Evolutionary conservation across 2,113 vertebrate genomes (phyloP).

Genomic region (Fregetta grallaria): DNA sequence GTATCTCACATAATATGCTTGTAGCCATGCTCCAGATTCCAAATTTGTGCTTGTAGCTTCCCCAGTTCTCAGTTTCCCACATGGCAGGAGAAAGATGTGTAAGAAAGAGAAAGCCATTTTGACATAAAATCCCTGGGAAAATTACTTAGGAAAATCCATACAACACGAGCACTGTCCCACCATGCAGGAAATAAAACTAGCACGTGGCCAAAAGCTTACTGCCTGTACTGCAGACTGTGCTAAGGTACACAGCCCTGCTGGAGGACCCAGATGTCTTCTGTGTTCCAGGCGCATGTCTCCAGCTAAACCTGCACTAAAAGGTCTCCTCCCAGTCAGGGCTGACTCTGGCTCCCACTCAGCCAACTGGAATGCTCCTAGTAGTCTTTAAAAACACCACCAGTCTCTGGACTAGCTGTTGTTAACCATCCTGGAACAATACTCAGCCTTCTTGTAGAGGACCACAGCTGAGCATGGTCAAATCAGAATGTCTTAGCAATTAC

Average conservation of each 20-base stretch:
- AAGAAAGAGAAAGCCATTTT: background rate
- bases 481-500: background rate
- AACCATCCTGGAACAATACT: background rate
- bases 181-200: background rate
- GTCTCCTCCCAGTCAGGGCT: background rate
- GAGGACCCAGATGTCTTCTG: no score
- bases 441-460: background rate
- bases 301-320: background rate
- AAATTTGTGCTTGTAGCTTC: background rate
- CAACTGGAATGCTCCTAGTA: background rate
- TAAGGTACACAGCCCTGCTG: no score
- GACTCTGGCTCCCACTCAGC: background rate
- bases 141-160: background rate
- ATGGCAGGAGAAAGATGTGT: background rate
- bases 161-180: background rate
- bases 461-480: rapidly evolving
- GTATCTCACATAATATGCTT: background rate
- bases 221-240: background rate
- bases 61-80: background rate
- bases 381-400: background rate
- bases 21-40: background rate
- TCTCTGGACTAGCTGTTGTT: background rate
- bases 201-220: background rate
- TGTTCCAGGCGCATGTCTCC: background rate
- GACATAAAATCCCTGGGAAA: background rate